Evolutionary conservation across 2,113 vertebrate genomes (phyloP).

Genomic region (Anoplopoma fimbria): DNA sequence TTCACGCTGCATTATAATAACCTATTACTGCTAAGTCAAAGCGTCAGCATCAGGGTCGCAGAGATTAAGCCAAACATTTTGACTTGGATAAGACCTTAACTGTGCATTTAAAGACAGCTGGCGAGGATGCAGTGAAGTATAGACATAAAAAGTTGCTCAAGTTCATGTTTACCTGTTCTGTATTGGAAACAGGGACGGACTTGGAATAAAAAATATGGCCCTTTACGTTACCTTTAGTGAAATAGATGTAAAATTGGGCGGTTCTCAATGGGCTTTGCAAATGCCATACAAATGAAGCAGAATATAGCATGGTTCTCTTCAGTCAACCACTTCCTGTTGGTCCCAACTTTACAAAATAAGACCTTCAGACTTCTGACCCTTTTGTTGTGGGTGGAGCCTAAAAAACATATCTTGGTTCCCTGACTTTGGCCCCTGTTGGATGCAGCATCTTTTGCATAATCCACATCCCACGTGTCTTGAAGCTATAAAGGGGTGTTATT

Average conservation of each 20-base stretch:
- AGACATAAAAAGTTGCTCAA: not conserved
- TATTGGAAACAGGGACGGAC: not conserved
- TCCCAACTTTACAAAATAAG: not conserved
- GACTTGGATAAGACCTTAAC: not conserved
- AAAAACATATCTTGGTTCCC: too few species aligned
- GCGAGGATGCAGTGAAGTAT: not conserved
- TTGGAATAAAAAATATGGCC: too few species aligned
- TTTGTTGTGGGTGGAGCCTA: too few species aligned
- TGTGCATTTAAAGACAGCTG: not conserved
- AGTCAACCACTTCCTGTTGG: too few species aligned
- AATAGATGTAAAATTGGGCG: too few species aligned
- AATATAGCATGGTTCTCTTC: too few species aligned
- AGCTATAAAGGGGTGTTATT: not conserved
- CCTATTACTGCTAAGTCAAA: not conserved
- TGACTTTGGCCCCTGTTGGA: not conserved
- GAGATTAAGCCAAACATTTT: conserved; percentile 4
- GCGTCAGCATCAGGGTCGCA: not conserved
- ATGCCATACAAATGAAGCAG: too few species aligned
- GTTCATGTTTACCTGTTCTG: not conserved
- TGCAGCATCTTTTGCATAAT: not conserved
- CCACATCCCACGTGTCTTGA: not conserved
- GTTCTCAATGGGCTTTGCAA: too few species aligned
- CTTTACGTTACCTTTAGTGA: too few species aligned
- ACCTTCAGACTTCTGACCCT: not conserved
- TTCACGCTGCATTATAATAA: not conserved